A percentile compares a stretch with the other conserved stretches of the same genome.
Evolutionary conservation across 2,888 invertebrate genomes (phyloP).

Genomic region (Acrocyrtus sp.): DNA sequence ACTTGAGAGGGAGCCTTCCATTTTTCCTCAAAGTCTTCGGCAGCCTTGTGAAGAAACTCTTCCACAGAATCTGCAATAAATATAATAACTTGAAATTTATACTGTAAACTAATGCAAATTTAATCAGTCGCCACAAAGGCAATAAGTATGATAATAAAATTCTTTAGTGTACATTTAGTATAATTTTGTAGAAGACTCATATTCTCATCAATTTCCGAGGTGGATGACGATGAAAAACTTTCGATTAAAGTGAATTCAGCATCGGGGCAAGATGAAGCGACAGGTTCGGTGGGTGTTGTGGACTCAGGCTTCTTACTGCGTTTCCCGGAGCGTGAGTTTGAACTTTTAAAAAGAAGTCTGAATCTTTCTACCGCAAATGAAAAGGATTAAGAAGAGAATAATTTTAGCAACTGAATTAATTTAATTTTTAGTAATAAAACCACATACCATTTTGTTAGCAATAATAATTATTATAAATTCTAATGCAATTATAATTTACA

Average conservation of each 20-base stretch:
- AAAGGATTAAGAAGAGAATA: not conserved
- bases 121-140: not conserved
- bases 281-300: not conserved
- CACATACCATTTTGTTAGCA: too few relatives aligned
- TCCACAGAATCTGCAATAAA: constrained; percentile 47
- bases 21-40: constrained; percentile 58
- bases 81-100: not conserved
- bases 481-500: too few relatives aligned
- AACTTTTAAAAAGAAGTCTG: not conserved
- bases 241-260: not conserved
- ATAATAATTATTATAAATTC: too few relatives aligned
- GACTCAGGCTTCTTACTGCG: not conserved
- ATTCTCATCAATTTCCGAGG: not conserved
- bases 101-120: not conserved
- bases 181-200: constrained; percentile 23
- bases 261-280: not conserved
- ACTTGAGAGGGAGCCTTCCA: constrained; percentile 51
- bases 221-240: not conserved
- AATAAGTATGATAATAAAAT: not conserved
- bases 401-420: too few relatives aligned
- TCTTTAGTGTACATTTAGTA: constrained; percentile 24
- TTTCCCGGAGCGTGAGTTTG: not conserved
- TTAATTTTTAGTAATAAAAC: too few relatives aligned
- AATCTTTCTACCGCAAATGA: not conserved
- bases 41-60: constrained; percentile 53